Evolutionary conservation across 2,888 invertebrate genomes (phyloP).

Genomic region (Salticus scenicus): DNA sequence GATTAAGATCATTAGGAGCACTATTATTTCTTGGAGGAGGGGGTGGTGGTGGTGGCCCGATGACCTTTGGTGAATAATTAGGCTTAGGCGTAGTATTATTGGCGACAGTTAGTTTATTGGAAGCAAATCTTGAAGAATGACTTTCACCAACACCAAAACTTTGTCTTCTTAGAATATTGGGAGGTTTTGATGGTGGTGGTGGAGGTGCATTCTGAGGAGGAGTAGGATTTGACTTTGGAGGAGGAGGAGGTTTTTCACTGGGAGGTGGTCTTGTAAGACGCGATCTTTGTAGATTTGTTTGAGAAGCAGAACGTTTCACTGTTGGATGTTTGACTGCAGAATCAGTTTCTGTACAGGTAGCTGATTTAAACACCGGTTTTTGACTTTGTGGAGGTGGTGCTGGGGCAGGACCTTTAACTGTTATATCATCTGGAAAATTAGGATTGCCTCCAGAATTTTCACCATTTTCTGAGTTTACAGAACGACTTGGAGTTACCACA

Average conservation of each 20-base stretch:
- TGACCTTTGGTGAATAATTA: constrained; percentile 23
- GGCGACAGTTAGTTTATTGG: constrained; percentile 42
- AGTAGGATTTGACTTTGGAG: constrained; percentile 77
- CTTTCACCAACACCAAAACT: constrained; percentile 72
- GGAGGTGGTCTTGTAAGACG: constrained; percentile 71
- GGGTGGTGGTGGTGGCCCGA: constrained; percentile 47
- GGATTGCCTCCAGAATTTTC: constrained; percentile 26
- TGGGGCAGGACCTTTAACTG: constrained; percentile 86
- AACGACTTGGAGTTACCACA: constrained; percentile 16
- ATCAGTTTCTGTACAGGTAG: constrained; percentile 21
- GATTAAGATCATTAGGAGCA: constrained; percentile 56
- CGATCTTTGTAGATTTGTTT: constrained; percentile 49
- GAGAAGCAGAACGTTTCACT: constrained; percentile 53
- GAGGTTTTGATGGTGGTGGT: constrained; percentile 71
- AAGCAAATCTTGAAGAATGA: constrained; percentile 51
- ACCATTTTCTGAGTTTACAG: constrained; percentile 7
- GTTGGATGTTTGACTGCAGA: constrained; percentile 23
- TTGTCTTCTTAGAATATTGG: constrained; percentile 69
- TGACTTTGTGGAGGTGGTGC: constrained; percentile 83
- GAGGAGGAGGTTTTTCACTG: constrained; percentile 81
- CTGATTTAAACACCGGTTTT: constrained; percentile 78
- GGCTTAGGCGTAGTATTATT: constrained; percentile 35
- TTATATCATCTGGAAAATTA: constrained; percentile 74
- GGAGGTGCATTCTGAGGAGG: constrained; percentile 53
- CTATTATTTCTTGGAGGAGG: constrained; percentile 62